Conservation (phyloP, 2,888 invertebrate species). For the Mesochorus sp. region DNA sequence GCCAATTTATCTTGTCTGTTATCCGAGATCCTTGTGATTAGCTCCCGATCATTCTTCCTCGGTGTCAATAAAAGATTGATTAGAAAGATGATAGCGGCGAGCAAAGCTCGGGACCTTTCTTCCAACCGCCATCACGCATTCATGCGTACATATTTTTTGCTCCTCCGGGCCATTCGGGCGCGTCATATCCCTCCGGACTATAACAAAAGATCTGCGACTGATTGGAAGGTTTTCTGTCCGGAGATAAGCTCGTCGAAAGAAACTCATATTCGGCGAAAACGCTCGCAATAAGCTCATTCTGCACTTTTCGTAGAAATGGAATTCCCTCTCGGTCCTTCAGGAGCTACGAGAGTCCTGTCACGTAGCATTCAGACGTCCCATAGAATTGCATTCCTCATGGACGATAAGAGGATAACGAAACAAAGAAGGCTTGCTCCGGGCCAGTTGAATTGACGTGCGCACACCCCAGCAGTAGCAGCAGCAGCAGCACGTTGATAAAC, state of each 20-base stretch:
- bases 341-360: neutral
- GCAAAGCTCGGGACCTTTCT: neutral
- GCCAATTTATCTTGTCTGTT: slow-evolving; percentile 22
- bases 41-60: slow-evolving; percentile 30
- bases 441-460: slow-evolving; percentile 20
- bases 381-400: slow-evolving; percentile 43
- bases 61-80: slow-evolving; percentile 29
- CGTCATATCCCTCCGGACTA: too few species aligned
- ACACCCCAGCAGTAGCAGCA: too few species aligned
- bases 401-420: slow-evolving; percentile 44
- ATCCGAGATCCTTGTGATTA: slow-evolving; percentile 25
- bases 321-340: neutral
- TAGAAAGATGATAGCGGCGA: neutral
- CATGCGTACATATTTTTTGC: too few species aligned
- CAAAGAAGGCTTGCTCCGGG: slow-evolving; percentile 19
- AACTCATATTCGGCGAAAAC: neutral
- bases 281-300: neutral
- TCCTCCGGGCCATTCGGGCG: too few species aligned
- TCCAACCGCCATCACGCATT: neutral
- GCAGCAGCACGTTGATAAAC: slow-evolving; percentile 57
- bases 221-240: neutral
- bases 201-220: neutral
- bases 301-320: neutral
- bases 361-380: neutral
- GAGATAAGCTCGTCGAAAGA: neutral